phyloP scores from a whole-genome alignment of 2,888 invertebrate genomes.

The Mongoloraphidia duomilia region DNA sequence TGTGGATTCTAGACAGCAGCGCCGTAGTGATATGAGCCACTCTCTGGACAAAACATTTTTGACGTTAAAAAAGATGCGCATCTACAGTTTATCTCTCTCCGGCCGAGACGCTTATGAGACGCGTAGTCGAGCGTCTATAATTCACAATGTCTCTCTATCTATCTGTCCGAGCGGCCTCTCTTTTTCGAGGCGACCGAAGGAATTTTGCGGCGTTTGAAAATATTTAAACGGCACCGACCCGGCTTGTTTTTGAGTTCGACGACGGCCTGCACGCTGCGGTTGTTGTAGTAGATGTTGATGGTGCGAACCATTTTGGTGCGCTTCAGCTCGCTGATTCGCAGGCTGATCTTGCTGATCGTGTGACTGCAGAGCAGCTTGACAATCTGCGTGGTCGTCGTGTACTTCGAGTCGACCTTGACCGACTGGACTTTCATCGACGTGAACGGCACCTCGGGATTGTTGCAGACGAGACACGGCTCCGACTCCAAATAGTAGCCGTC shows the following conservation, averaged over 20 bases:
- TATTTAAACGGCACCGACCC: slow-evolving; percentile 29
- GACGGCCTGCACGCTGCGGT: slow-evolving; percentile 88
- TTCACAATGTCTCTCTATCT: too few relatives aligned
- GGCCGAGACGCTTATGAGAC: too few relatives aligned
- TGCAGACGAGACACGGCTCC: slow-evolving; percentile 94
- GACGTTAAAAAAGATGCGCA: too few relatives aligned
- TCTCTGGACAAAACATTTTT: too few relatives aligned
- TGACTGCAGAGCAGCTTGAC: slow-evolving; percentile 91
- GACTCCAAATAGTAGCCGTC: slow-evolving; percentile 95
- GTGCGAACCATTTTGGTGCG: slow-evolving; percentile 94
- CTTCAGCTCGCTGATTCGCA: slow-evolving; percentile 89
- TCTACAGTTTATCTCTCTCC: too few relatives aligned
- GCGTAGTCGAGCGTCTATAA: too few relatives aligned
- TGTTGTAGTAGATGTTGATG: slow-evolving; percentile 93
- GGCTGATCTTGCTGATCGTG: slow-evolving; percentile 84
- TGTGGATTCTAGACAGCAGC: too few relatives aligned
- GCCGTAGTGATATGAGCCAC: too few relatives aligned
- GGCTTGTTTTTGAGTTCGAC: slow-evolving; percentile 95
- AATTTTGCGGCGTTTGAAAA: too few relatives aligned
- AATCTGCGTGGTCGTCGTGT: slow-evolving; percentile 95
- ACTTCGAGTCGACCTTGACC: slow-evolving; percentile 92
- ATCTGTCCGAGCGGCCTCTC: too few relatives aligned
- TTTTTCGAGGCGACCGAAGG: too few relatives aligned
- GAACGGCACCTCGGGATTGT: slow-evolving; percentile 91
- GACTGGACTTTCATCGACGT: slow-evolving; percentile 82